Evolutionary conservation across 2,797 vertebrate genomes (phyloP).

Genomic region (Diglossa cyanea): DNA sequence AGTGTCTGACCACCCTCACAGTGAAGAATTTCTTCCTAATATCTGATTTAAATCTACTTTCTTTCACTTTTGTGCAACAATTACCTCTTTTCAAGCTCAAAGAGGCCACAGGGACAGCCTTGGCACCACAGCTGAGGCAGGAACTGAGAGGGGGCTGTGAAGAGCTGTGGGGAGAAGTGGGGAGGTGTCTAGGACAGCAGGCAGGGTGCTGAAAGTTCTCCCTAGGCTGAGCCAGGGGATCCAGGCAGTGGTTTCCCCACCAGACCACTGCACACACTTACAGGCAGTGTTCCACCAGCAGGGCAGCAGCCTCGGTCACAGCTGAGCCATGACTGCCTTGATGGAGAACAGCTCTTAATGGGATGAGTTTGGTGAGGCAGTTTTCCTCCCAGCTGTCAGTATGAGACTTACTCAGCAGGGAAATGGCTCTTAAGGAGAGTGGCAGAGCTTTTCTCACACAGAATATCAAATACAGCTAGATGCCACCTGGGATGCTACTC

Average conservation of each 20-base stretch:
- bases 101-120: neutral
- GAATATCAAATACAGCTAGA: neutral
- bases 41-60: neutral
- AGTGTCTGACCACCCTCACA: neutral
- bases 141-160: neutral
- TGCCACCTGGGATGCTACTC: neutral
- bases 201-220: neutral
- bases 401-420: neutral
- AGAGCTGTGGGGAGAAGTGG: neutral
- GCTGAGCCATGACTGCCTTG: neutral
- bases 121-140: neutral
- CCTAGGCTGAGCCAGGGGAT: neutral
- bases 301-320: neutral
- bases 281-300: neutral
- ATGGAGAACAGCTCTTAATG: neutral
- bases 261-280: neutral
- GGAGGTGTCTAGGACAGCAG: rapidly evolving
- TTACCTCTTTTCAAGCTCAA: neutral
- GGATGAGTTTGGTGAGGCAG: neutral
- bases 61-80: neutral
- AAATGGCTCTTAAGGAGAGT: neutral
- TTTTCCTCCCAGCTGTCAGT: neutral
- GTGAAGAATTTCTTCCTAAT: neutral
- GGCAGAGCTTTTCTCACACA: neutral
- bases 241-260: neutral